phyloP scores from a whole-genome alignment of 2,113 vertebrate genomes.

The Danio rerio region DNA sequence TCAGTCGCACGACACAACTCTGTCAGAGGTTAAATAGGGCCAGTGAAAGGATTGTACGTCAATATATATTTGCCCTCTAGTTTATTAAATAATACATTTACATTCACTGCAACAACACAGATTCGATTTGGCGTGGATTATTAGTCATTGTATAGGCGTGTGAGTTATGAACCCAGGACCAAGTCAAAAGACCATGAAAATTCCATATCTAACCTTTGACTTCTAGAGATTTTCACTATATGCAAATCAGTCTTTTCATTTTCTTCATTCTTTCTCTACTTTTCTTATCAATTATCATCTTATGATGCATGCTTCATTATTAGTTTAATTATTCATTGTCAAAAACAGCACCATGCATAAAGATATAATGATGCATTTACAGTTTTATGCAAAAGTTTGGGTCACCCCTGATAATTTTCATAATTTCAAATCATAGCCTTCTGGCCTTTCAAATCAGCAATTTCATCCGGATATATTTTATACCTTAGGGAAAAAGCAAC shows the following conservation, averaged over 20 bases:
- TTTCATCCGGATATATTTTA: too few relatives aligned
- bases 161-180: neutral
- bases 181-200: neutral
- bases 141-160: neutral
- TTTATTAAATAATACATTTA: neutral
- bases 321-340: too few relatives aligned
- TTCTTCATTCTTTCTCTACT: neutral
- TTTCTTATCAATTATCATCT: too few relatives aligned
- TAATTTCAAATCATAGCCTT: too few relatives aligned
- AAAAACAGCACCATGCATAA: too few relatives aligned
- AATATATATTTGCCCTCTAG: neutral
- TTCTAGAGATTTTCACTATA: neutral
- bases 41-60: neutral
- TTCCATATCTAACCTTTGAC: neutral
- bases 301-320: too few relatives aligned
- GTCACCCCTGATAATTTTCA: too few relatives aligned
- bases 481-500: too few relatives aligned
- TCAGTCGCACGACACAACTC: neutral
- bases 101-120: neutral
- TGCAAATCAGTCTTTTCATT: neutral
- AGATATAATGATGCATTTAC: too few relatives aligned
- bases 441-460: too few relatives aligned
- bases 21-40: neutral
- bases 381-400: too few relatives aligned
- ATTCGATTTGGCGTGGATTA: neutral